Evolutionary conservation across 1,140 invertebrate genomes (phyloP).

Genomic region (Mizuhopecten yessoensis): DNA sequence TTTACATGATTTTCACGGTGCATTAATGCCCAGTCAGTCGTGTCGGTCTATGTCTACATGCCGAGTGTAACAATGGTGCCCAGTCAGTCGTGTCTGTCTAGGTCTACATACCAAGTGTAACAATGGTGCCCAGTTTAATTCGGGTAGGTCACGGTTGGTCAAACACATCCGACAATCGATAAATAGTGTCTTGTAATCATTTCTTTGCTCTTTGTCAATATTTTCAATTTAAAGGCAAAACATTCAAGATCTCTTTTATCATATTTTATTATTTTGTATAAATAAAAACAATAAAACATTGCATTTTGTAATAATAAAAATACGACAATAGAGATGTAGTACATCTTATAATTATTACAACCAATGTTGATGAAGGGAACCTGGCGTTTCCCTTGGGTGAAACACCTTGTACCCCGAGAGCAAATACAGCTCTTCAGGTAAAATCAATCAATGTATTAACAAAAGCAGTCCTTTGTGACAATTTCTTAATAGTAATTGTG

Average conservation of each 20-base stretch:
- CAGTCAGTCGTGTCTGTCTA: background rate
- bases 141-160: background rate
- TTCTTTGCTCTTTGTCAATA: background rate
- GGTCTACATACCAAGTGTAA: background rate
- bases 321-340: background rate
- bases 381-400: slow-evolving; percentile 24
- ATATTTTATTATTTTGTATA: slow-evolving; percentile 40
- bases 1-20: background rate
- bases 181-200: background rate
- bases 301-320: slow-evolving; percentile 40
- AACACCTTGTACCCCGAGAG: background rate
- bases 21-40: background rate
- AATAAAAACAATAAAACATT: slow-evolving; percentile 40
- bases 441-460: slow-evolving; percentile 22
- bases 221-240: background rate
- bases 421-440: slow-evolving; percentile 27
- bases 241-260: background rate
- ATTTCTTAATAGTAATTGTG: slow-evolving; percentile 40
- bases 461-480: slow-evolving; percentile 21
- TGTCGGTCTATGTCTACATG: slow-evolving; percentile 13
- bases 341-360: background rate
- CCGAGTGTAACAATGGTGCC: background rate
- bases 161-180: background rate
- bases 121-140: background rate
- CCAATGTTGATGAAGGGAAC: background rate